Percentiles rank a stretch among this genome's conserved stretches.
Evolutionary conservation across 92 coral and sea anemone genomes (phyloP).

Genomic region (Phenganax subtilis): DNA sequence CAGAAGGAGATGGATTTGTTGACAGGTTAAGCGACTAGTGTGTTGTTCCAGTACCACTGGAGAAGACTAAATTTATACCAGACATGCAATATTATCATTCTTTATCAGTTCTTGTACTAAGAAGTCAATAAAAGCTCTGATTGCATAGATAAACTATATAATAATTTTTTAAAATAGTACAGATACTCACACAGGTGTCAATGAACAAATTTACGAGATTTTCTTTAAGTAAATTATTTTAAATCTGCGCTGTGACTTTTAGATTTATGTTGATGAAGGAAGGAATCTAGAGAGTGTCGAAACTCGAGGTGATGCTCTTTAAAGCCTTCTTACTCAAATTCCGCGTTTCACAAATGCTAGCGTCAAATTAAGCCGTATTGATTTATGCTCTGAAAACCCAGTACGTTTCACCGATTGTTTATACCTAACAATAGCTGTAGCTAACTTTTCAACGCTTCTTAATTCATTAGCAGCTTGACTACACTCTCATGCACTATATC

Average conservation of each 20-base stretch:
- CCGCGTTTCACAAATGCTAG: not conserved
- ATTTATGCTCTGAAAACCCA: not conserved
- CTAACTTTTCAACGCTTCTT: conserved; percentile 10
- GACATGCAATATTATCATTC: not conserved
- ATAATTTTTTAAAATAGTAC: no score
- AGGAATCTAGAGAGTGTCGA: conserved; percentile 7
- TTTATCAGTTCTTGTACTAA: conserved; percentile 9
- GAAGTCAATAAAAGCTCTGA: not conserved
- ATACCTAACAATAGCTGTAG: conserved; percentile 16
- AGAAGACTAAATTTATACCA: conserved; percentile 9
- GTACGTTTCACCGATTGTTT: not conserved
- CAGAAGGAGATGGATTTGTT: conserved; percentile 38
- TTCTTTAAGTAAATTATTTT: not conserved
- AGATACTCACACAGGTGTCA: not conserved
- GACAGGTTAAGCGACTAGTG: conserved; percentile 37
- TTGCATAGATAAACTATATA: no score
- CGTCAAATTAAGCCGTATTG: conserved; percentile 10
- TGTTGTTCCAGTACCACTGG: conserved; percentile 45
- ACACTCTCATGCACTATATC: conserved; percentile 27
- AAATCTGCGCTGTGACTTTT: not conserved
- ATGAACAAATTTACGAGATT: not conserved
- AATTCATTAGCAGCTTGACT: not conserved
- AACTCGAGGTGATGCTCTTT: not conserved
- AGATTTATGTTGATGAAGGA: conserved; percentile 13
- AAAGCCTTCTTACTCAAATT: not conserved